These are phyloP conservation scores for Pitta sordida DNA, from an alignment of 2,113 vertebrate genomes.

Conservation along the genomic window DNA sequence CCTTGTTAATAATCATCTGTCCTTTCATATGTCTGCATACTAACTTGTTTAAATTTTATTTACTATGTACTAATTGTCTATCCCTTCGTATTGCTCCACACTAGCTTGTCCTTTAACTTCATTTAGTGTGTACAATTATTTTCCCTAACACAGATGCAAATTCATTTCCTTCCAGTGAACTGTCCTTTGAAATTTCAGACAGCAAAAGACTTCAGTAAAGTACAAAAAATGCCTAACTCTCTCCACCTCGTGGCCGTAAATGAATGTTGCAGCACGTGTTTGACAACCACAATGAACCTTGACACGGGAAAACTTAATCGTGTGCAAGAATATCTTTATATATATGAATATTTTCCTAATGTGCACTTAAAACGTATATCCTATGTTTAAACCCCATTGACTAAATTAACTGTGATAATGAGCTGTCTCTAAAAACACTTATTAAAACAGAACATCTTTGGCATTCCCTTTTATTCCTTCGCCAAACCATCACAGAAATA, in stretches of 20 bases:
- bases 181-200: neutral
- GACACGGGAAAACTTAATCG: neutral
- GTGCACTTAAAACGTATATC: neutral
- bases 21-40: neutral
- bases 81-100: neutral
- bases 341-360: neutral
- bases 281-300: accelerated
- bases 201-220: accelerated
- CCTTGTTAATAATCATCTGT: neutral
- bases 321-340: accelerated
- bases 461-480: accelerated
- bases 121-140: neutral
- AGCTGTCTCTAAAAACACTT: neutral
- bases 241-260: conserved; percentile 58
- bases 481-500: accelerated
- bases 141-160: neutral
- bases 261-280: neutral
- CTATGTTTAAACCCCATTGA: neutral
- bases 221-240: neutral
- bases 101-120: neutral
- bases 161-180: neutral
- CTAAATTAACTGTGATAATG: neutral
- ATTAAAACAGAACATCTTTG: neutral
- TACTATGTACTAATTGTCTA: neutral
- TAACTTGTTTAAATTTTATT: neutral